Base-by-base conservation (phyloP, 2,888 invertebrate genomes). In the Hermaeophaga mercurialis region DNA sequence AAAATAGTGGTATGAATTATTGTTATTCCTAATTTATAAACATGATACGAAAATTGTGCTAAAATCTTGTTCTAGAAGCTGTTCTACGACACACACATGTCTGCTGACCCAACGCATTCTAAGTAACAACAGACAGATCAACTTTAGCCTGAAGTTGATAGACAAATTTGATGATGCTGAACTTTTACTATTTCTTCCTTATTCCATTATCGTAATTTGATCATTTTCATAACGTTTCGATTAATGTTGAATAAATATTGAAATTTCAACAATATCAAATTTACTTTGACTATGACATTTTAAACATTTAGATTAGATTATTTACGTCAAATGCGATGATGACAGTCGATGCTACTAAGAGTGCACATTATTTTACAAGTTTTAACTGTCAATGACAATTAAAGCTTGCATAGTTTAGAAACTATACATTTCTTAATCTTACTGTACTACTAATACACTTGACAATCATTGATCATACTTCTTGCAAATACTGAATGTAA, bases 401-500 rank as follows among this genome's bases (percentile, higher is more conserved):
- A 43, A 44, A 17, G 50, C 36, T 47, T 36, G 47, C 26, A 34
- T 39, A 52, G 41, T 64, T 65, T 65, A 62, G 60, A 59, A 58
- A 64, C 66, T 71, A 68, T 67, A 67, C 64, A 67, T 70, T 70
- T 73, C 71, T 72, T 67, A 70, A 70, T 70, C 66, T 68, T 65
- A 65, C 64, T 66, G 14, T 44, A 41, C 33, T 52, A 52, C 43
- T 53, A 53, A 49, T 45, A 75, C 74, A 74, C 75, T 75, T 76
- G 78, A 78, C 78, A 78, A 78, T 78, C 78, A 77, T 76, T 61
- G 53, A 59, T 63, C 60, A 64, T 57, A 63, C 54, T 60, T 63
- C 47, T 60, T 63, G 64, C 59, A 63, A 72, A 68, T 67, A 67
- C 66, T 68, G 67, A 64, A 66, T 64, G 59, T 61, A 61, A 61